These are phyloP conservation scores for Sinosuthora webbiana DNA, from an alignment of 2,113 vertebrate species.

Conservation along the genomic window DNA sequence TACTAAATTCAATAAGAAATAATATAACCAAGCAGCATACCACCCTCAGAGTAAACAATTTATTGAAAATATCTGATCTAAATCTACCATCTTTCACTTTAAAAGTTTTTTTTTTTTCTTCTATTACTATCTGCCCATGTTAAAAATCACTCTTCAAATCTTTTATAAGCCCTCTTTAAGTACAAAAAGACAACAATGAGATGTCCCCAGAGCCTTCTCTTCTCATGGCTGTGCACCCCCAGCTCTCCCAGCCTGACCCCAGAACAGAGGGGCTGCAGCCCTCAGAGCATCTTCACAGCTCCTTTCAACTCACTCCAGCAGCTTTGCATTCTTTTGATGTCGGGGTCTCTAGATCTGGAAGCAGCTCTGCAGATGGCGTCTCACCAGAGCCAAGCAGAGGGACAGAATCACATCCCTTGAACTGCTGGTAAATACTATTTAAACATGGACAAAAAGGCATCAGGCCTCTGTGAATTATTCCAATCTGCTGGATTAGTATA, in stretches of 20 bases:
- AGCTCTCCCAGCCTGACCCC: not conserved
- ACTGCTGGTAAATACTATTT: not conserved
- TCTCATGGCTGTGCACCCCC: not conserved
- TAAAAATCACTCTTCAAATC: not conserved
- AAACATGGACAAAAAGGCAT: not conserved
- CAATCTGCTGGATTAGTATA: fast-evolving
- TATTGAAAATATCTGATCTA: not conserved
- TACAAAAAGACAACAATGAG: not conserved
- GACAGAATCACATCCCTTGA: not conserved
- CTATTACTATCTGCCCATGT: too few relatives aligned
- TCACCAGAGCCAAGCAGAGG: not conserved
- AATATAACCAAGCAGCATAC: not conserved
- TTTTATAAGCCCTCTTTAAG: not conserved
- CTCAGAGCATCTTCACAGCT: not conserved
- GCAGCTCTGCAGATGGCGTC: not conserved
- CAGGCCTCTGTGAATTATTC: not conserved
- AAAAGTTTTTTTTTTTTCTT: not conserved
- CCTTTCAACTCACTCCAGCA: not conserved
- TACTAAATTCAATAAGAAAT: not conserved
- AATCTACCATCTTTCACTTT: not conserved
- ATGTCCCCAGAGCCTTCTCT: not conserved
- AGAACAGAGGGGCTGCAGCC: not conserved
- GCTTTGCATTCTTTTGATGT: not conserved
- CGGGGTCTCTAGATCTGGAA: not conserved
- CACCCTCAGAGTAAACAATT: not conserved